phyloP scores from a whole-genome alignment of 2,888 invertebrate species.

The Uloborus plumipes region DNA sequence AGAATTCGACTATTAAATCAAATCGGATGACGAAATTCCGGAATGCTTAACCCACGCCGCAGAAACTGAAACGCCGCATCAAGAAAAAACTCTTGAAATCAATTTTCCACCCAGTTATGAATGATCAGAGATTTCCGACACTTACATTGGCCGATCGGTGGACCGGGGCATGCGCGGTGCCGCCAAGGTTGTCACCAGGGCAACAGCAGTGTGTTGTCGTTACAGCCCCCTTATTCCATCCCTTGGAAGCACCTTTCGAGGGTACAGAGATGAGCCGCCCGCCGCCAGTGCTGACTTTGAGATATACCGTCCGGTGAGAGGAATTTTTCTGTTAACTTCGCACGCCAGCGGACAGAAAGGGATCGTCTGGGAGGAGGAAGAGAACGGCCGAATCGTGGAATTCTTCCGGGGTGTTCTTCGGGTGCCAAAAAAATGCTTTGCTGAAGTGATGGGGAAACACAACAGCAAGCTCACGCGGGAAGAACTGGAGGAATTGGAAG shows the following conservation, averaged over 20 bases:
- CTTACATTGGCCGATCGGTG: slow-evolving; percentile 20
- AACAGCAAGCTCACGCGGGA: slow-evolving; percentile 58
- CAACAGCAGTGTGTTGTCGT: slow-evolving; percentile 44
- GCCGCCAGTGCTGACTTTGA: background rate
- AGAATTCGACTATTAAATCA: no score
- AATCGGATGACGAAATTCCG: no score
- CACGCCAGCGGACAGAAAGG: background rate
- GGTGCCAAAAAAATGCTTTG: slow-evolving; percentile 52
- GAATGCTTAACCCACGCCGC: no score
- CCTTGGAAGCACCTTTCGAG: background rate
- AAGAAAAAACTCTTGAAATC: slow-evolving; percentile 1
- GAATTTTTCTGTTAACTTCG: background rate
- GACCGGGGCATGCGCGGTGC: slow-evolving; percentile 27
- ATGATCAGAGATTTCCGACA: slow-evolving; percentile 24
- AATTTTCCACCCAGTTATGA: slow-evolving; percentile 19
- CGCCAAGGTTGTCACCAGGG: slow-evolving; percentile 48
- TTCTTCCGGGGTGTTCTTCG: slow-evolving; percentile 45
- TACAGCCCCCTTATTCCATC: background rate
- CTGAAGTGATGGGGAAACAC: slow-evolving; percentile 57
- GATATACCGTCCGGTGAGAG: background rate
- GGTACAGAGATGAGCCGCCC: background rate
- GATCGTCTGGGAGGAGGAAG: background rate
- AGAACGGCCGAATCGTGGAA: slow-evolving; percentile 36
- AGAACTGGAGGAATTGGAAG: slow-evolving; percentile 54
- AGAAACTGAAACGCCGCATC: no score